These are phyloP conservation scores for Brachionus rotundiformis DNA, from an alignment of 1,140 invertebrate species.

Conservation along the genomic window DNA sequence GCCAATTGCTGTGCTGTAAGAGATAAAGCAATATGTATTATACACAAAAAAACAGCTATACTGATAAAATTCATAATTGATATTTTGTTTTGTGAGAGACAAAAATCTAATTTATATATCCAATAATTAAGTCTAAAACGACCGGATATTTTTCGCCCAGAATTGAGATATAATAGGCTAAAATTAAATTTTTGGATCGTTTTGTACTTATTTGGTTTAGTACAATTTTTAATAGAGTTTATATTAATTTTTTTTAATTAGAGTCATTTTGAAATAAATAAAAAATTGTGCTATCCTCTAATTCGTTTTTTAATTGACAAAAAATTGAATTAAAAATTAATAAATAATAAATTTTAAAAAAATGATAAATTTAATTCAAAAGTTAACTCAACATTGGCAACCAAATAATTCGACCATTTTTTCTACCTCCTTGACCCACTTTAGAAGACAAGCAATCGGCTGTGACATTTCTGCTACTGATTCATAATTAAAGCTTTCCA, in stretches of 20 bases:
- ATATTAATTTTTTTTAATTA: not conserved
- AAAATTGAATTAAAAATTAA: not conserved
- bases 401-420: not conserved
- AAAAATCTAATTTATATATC: slow-evolving; percentile 3
- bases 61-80: slow-evolving; percentile 18
- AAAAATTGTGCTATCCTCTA: too few relatives aligned
- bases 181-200: not conserved
- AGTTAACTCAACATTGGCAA: not conserved
- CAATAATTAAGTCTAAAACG: not conserved
- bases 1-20: slow-evolving; percentile 18
- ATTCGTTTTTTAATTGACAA: too few relatives aligned
- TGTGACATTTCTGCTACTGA: not conserved
- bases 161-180: not conserved
- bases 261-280: not conserved
- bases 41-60: not conserved
- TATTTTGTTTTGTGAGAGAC: not conserved
- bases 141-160: not conserved
- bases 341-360: too few relatives aligned
- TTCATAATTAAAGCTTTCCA: slow-evolving; percentile 28
- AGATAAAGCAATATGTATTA: not conserved
- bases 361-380: not conserved
- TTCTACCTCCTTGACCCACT: slow-evolving; percentile 41
- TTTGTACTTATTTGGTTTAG: not conserved
- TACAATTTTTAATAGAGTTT: not conserved
- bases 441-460: not conserved